These are phyloP conservation scores for Tetrax tetrax DNA, from an alignment of 2,113 vertebrate species.

Conservation along the genomic window DNA sequence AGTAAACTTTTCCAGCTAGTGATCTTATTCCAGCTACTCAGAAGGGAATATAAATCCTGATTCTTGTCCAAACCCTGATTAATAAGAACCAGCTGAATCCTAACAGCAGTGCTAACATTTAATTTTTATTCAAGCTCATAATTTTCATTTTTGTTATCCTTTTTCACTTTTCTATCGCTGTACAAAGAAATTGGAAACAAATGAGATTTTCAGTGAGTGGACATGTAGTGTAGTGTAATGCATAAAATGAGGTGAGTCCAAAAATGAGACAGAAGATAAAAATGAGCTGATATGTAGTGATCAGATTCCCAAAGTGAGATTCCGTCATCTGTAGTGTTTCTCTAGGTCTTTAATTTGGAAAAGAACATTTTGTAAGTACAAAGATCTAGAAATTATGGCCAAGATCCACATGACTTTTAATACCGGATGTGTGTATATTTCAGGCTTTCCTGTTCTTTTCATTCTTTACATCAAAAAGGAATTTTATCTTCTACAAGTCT, in stretches of 20 bases:
- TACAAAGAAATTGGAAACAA: not conserved
- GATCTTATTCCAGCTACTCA: conserved; percentile 58
- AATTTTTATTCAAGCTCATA: not conserved
- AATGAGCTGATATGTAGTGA: not conserved
- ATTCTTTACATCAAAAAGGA: not conserved
- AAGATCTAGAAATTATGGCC: not conserved
- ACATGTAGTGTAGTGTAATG: not conserved
- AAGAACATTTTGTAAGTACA: not conserved
- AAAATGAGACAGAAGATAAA: not conserved
- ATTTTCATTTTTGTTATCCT: not conserved
- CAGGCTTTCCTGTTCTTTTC: not conserved
- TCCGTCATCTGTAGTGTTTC: not conserved
- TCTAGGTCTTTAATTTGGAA: not conserved
- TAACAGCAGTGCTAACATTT: not conserved
- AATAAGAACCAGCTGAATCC: conserved; percentile 47
- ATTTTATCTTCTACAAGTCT: not conserved
- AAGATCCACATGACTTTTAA: not conserved
- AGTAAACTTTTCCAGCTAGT: conserved; percentile 44
- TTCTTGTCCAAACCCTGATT: conserved; percentile 36
- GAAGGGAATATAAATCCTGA: conserved; percentile 14
- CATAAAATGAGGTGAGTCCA: not conserved
- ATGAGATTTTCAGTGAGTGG: not conserved
- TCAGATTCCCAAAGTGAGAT: not conserved
- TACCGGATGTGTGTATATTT: not conserved
- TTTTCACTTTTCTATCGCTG: not conserved